These are phyloP conservation scores for Liolophura sinensis DNA, from an alignment of 1,140 invertebrate genomes.

Conservation along the genomic window DNA sequence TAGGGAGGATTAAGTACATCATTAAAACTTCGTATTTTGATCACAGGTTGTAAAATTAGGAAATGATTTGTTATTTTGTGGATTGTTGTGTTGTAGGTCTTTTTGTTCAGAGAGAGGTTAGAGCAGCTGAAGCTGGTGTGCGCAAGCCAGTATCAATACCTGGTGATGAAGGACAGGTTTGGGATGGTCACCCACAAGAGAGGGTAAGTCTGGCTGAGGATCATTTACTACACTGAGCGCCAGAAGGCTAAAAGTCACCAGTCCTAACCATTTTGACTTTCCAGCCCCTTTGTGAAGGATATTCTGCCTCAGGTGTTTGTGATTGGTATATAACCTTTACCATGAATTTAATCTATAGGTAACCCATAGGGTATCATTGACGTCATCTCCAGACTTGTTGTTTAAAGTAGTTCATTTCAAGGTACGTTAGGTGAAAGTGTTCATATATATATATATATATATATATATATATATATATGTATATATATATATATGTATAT, in stretches of 20 bases:
- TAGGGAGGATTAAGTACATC: background rate
- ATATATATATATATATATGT: too few species aligned
- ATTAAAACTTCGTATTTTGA: background rate
- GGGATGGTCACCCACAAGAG: constrained; percentile 44
- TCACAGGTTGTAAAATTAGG: background rate
- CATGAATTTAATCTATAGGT: too few species aligned
- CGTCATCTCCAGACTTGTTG: too few species aligned
- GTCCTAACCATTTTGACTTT: background rate
- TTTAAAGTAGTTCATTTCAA: too few species aligned
- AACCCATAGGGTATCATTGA: too few species aligned
- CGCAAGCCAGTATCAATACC: constrained; percentile 44
- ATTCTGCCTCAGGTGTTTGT: background rate
- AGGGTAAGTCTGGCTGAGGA: constrained; percentile 31
- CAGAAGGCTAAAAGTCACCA: background rate
- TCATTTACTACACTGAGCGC: background rate
- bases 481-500: too few species aligned
- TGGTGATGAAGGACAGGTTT: constrained; percentile 46
- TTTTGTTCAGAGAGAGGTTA: constrained; percentile 46
- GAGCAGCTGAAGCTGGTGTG: constrained; percentile 34
- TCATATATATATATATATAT: too few species aligned
- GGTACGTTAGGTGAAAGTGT: too few species aligned
- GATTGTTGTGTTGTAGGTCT: constrained; percentile 36
- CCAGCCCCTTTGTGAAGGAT: background rate
- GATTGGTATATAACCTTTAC: too few species aligned
- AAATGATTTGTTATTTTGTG: background rate